Evolutionary conservation across 64 coral and sea anemone genomes (phyloP).

Genomic region (Dendronephthya gigantea): DNA sequence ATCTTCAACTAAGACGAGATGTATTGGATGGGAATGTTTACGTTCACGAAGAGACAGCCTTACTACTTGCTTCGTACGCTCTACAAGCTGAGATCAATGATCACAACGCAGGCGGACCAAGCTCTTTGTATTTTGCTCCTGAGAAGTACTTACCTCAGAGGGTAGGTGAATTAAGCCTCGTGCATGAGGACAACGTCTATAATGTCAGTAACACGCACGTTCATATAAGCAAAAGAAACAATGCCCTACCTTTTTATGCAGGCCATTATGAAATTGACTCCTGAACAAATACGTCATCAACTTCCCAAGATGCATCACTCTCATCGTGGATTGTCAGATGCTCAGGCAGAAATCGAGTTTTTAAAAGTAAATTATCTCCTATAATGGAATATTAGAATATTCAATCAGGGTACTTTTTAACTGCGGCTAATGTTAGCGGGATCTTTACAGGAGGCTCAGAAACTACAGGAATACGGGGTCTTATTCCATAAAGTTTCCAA

Average conservation of each 20-base stretch:
- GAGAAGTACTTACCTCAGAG: conserved; percentile 86
- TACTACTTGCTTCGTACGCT: conserved; percentile 78
- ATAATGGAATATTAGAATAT: not conserved
- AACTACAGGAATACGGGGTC: conserved; percentile 91
- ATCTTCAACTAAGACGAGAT: conserved; percentile 84
- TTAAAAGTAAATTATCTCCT: conserved; percentile 51
- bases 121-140: conserved; percentile 78
- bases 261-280: conserved; percentile 83
- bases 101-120: conserved; percentile 69
- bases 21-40: conserved; percentile 88
- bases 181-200: too few species aligned
- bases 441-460: conserved; percentile 74
- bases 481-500: conserved; percentile 96
- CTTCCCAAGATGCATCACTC: conserved; percentile 80
- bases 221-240: not conserved
- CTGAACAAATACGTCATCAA: conserved; percentile 64
- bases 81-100: conserved; percentile 86
- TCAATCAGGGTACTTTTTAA: too few species aligned
- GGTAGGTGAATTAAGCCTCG: conserved; percentile 30
- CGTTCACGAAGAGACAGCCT: conserved; percentile 78
- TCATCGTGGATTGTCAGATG: conserved; percentile 74
- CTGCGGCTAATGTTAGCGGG: too few species aligned
- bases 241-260: conserved; percentile 19
- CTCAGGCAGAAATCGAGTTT: conserved; percentile 93
- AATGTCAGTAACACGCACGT: too few species aligned